Conservation (phyloP, 2,797 vertebrate genomes). For the Scolopax bukidnonensis region DNA sequence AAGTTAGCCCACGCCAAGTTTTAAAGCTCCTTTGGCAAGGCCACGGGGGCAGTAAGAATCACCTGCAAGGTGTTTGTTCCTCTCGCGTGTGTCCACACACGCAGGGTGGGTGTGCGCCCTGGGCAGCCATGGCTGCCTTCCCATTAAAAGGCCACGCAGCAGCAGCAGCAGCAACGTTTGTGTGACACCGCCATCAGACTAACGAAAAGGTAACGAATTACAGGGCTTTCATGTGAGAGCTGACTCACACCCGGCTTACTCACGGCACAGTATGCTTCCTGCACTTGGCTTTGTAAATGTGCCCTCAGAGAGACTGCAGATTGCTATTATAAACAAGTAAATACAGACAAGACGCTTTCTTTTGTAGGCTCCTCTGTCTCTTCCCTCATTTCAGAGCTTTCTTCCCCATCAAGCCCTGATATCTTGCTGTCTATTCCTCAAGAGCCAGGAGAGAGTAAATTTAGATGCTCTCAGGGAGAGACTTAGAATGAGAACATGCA, state of each 20-base stretch:
- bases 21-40: neutral
- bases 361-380: neutral
- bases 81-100: accelerated
- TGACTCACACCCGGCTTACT: neutral
- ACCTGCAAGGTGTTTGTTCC: accelerated
- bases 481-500: neutral
- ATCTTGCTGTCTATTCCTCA: neutral
- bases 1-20: accelerated
- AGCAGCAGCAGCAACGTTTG: neutral
- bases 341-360: neutral
- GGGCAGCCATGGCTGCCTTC: neutral
- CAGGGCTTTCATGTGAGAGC: neutral
- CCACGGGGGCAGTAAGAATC: neutral
- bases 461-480: neutral
- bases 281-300: neutral
- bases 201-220: neutral
- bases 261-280: neutral
- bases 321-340: neutral
- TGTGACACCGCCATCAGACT: neutral
- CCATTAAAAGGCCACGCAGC: neutral
- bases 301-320: neutral
- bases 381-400: neutral
- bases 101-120: accelerated
- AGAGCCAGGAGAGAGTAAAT: neutral
- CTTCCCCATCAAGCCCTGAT: neutral